Conservation (phyloP, 1,140 invertebrate genomes). For the Physella acuta region DNA sequence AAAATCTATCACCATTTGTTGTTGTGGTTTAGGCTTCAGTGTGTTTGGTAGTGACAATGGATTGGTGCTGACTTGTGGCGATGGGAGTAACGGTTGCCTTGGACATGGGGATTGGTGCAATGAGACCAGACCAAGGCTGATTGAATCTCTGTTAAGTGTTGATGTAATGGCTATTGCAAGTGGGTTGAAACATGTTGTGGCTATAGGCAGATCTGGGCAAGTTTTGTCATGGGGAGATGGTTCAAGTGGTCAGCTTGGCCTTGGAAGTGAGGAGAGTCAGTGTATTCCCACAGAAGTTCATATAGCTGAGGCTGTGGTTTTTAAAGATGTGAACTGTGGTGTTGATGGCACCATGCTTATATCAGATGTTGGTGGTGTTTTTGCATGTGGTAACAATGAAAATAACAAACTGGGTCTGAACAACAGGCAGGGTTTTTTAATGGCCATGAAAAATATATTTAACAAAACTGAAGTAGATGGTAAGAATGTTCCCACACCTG, state of each 20-base stretch:
- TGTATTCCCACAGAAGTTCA: slow-evolving; percentile 61
- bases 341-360: slow-evolving; percentile 70
- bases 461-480: slow-evolving; percentile 63
- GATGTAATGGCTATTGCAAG: slow-evolving; percentile 69
- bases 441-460: slow-evolving; percentile 60
- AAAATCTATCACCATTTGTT: slow-evolving; percentile 65
- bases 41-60: slow-evolving; percentile 73
- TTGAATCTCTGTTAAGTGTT: slow-evolving; percentile 66
- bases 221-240: slow-evolving; percentile 74
- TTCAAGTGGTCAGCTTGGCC: slow-evolving; percentile 68
- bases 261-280: slow-evolving; percentile 66
- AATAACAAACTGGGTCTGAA: slow-evolving; percentile 73
- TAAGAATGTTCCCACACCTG: slow-evolving; percentile 58
- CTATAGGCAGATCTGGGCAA: slow-evolving; percentile 66
- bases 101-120: slow-evolving; percentile 71
- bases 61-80: slow-evolving; percentile 73
- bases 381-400: slow-evolving; percentile 71
- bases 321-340: slow-evolving; percentile 67
- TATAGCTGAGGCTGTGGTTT: slow-evolving; percentile 62
- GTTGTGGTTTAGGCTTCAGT: slow-evolving; percentile 63
- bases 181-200: slow-evolving; percentile 71
- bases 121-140: slow-evolving; percentile 67
- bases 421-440: slow-evolving; percentile 63
- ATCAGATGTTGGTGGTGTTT: slow-evolving; percentile 67
- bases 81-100: slow-evolving; percentile 68